Conservation (phyloP, 2,888 invertebrate species). For the Blastobasis adustella region DNA sequence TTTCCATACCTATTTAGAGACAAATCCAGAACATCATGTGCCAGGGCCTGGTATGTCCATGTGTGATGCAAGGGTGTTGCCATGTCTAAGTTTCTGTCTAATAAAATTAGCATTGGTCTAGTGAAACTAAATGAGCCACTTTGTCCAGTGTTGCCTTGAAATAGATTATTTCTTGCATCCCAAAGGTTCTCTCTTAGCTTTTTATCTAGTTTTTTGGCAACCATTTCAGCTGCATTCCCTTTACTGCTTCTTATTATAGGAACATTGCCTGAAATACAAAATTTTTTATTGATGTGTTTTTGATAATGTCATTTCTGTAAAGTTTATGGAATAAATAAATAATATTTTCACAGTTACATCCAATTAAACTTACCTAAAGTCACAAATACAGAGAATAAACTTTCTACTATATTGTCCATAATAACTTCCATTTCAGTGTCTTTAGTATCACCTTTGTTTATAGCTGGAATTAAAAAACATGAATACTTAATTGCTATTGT, state of each 20-base stretch:
- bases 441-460: conserved; percentile 94
- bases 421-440: conserved; percentile 96
- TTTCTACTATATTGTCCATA: conserved; percentile 96
- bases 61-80: conserved; percentile 99
- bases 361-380: conserved; percentile 82
- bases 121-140: conserved; percentile 89
- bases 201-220: conserved; percentile 96
- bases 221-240: conserved; percentile 99
- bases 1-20: conserved; percentile 83
- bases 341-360: background rate
- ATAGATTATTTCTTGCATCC: conserved; percentile 97
- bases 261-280: conserved; percentile 76
- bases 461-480: conserved; percentile 74
- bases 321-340: background rate
- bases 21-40: conserved; percentile 96
- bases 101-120: conserved; percentile 91
- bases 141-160: conserved; percentile 89
- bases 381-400: conserved; percentile 97
- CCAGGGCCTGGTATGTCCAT: conserved; percentile 99
- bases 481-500: too few relatives aligned
- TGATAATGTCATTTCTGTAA: background rate
- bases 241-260: conserved; percentile 94
- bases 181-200: conserved; percentile 97
- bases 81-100: conserved; percentile 96
- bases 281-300: too few relatives aligned